phyloP scores from a whole-genome alignment of 2,113 vertebrate species.

The Lampris megalopsis region DNA sequence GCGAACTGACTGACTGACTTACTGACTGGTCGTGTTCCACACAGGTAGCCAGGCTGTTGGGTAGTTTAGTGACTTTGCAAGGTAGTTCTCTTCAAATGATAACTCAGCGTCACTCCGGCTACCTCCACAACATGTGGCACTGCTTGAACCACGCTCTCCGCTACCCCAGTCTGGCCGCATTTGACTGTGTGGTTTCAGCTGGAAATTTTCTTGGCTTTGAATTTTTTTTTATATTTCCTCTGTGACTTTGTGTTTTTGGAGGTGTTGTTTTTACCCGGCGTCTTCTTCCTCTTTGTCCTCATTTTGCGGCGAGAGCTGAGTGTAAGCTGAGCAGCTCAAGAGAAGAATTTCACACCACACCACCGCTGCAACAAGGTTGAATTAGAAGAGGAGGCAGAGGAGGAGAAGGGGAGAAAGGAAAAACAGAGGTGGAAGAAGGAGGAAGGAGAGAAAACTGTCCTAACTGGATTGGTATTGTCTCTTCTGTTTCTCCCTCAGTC shows the following conservation, averaged over 20 bases:
- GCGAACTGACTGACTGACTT: constrained; percentile 16
- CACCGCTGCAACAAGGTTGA: too few species aligned
- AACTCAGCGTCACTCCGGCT: too few species aligned
- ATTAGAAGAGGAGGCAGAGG: neutral
- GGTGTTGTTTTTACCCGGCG: neutral
- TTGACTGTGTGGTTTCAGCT: constrained; percentile 42
- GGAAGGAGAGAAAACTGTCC: constrained; percentile 27
- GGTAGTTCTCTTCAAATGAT: too few species aligned
- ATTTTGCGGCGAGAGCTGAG: neutral
- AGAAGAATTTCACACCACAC: neutral
- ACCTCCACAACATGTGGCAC: too few species aligned
- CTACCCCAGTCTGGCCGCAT: too few species aligned
- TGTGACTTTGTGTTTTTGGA: neutral
- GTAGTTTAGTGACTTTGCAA: too few species aligned
- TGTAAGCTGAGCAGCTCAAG: neutral
- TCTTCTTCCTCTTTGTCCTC: constrained; percentile 11
- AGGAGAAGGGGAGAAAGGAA: neutral
- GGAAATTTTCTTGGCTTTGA: neutral
- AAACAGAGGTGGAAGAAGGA: neutral
- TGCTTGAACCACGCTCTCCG: too few species aligned
- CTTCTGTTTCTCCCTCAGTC: constrained; percentile 85
- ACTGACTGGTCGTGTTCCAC: too few species aligned
- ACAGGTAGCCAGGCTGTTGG: too few species aligned
- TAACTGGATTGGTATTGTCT: constrained; percentile 72
- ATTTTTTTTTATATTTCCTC: constrained; percentile 1